Evolutionary conservation across 2,113 vertebrate genomes (phyloP), one percentile per base, ranked within the genome.

Genomic region (Otocyon megalotis): DNA sequence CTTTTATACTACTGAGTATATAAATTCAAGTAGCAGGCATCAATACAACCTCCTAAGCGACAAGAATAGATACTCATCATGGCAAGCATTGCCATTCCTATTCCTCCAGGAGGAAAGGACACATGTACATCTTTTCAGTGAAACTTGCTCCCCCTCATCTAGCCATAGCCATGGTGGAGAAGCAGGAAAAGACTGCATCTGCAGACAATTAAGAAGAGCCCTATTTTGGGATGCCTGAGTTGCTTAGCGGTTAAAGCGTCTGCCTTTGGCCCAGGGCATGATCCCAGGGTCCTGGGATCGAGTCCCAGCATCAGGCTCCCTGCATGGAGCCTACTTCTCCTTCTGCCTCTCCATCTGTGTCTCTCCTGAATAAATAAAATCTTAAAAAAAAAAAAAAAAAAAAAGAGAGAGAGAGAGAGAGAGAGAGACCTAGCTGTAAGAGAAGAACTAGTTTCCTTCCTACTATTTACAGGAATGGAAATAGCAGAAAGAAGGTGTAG

Each of bases 371-470:
- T 43, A 43, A 43, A 43, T 43, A 43, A 43, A 43, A 43, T 43
- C 43, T 43, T 43, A 43, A 43, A 43, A 43, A 43, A 43, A 43
- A 43, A 43, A 43, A 43, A 43, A 5, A 43, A 5, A 43, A n/a
- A n/a, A n/a, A n/a, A n/a, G 4, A 43, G 1, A 43, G 5, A 43
- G 43, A 43, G 43, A 43, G 4, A 43, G 1, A 43, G 5, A 43
- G 43, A 43, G 43, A 43, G 43, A 90, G 28, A 85, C 8, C 16
- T 56, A 19, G 53, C 89, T 90, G 14, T 8, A 67, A 87, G 2
- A 30, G 20, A 96, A 95, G 56, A 93, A 95, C 43, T 63, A 10
- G 5, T 71, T 69, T 93, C 50, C 87, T 37, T 95, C 56, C 48
- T n/a, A 83, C 63, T 87, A 82, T 20, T 85, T 84, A 80, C 2